Evolutionary conservation across 2,888 invertebrate species (phyloP).

Genomic region (Rhimphoctona megacephalus): DNA sequence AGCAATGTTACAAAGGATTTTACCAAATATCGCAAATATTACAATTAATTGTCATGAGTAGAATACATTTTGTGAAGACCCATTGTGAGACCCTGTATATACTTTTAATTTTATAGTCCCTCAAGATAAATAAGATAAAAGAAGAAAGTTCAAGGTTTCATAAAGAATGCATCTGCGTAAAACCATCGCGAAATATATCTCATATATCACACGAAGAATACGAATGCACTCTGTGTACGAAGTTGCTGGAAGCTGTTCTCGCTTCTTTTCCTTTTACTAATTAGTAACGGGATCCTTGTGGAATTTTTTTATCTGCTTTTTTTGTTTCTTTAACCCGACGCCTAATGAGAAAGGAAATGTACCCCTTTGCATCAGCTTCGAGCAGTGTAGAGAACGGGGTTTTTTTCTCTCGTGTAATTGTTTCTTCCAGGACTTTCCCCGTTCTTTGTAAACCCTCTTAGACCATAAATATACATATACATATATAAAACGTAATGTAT

Average conservation of each 20-base stretch:
- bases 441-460: slow-evolving; percentile 55
- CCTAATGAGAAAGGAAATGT: slow-evolving; percentile 81
- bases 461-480: slow-evolving; percentile 30
- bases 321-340: slow-evolving; percentile 70
- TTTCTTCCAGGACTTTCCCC: slow-evolving; percentile 69
- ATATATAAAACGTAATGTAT: not conserved
- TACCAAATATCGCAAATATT: not conserved
- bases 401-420: slow-evolving; percentile 76
- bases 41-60: not conserved
- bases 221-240: slow-evolving; percentile 30
- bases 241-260: slow-evolving; percentile 72
- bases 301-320: slow-evolving; percentile 67
- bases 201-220: slow-evolving; percentile 54
- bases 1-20: not conserved
- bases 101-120: not conserved
- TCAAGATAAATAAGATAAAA: not conserved
- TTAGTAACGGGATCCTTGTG: slow-evolving; percentile 82
- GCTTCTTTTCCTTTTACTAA: slow-evolving; percentile 80
- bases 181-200: slow-evolving; percentile 41
- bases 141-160: slow-evolving; percentile 23
- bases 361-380: slow-evolving; percentile 72
- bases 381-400: slow-evolving; percentile 67
- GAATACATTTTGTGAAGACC: not conserved
- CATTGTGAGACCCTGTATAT: too few relatives aligned
- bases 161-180: slow-evolving; percentile 33